Conservation (phyloP, 2,113 vertebrate species). For the Tachysurus fulvidraco region DNA sequence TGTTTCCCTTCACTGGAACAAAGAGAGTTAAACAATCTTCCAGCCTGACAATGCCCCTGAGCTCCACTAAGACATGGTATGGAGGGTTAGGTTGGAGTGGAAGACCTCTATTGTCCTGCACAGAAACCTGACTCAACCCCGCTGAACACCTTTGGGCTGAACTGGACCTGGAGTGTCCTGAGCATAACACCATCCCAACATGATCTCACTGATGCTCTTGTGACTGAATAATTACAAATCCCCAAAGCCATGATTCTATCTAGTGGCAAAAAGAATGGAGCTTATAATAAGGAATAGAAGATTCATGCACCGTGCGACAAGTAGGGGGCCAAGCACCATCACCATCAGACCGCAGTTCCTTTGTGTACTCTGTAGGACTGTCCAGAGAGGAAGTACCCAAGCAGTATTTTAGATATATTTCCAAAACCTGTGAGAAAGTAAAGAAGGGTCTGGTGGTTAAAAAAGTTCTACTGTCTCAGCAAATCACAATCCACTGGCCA, state of each 20-base stretch:
- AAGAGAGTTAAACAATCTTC: neutral
- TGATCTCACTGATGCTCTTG: too few species aligned
- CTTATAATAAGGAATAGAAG: neutral
- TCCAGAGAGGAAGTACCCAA: neutral
- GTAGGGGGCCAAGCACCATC: neutral
- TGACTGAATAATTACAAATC: too few species aligned
- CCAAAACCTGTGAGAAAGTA: neutral
- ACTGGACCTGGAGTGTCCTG: too few species aligned
- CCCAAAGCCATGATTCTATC: too few species aligned
- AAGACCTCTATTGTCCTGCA: too few species aligned
- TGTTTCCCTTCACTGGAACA: neutral
- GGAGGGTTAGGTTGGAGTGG: too few species aligned
- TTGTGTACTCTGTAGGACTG: neutral
- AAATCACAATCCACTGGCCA: conserved; percentile 56
- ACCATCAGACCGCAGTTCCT: neutral
- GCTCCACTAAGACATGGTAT: too few species aligned
- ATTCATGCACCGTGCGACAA: neutral
- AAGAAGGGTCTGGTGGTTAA: neutral
- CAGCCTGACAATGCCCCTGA: too few species aligned
- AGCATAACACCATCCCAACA: too few species aligned
- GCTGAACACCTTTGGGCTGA: too few species aligned
- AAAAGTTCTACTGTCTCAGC: conserved; percentile 55
- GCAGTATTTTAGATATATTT: neutral
- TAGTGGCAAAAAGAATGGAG: too few species aligned
- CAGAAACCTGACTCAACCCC: too few species aligned